Base-by-base conservation (phyloP, 35 echinoderm and acorn worm species). In the Anneissia japonica region DNA sequence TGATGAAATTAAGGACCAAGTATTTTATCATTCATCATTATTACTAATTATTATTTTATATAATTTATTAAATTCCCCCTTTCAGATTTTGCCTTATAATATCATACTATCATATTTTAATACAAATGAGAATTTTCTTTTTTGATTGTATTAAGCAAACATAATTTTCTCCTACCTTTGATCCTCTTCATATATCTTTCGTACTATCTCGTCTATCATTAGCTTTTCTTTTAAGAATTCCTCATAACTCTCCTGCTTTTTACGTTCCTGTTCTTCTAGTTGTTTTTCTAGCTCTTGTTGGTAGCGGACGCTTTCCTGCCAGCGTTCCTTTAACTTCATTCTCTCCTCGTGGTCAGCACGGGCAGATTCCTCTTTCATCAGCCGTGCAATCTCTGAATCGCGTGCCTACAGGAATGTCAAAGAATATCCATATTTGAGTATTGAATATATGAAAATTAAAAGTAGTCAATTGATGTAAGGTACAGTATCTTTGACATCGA, bases 181-280 rank as follows among this genome's bases (percentile, higher is more conserved):
- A 90, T 99, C 96, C 72, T 99, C 96, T 77, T 99, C 96, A 35
- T 99, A 89, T 19, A 99, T 94, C 90, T 99, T 99, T 33, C 96
- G 56, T 0, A 99, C 96, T 34, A 99, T 91, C 84, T 94, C 96
- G 74, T 99, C 96, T 36, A 99, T 99, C 96, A 99, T 99, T 38
- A 99, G 84, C 46, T 99, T 99, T 87, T 99, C 96, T 75, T 99
- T 99, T 0, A 99, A 87, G 89, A 99, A 94, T 55, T 94, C 96
- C 37, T 94, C 92, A 45, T 94, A 94, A 46, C 84, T 89, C 46
- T 99, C 92, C 76, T 94, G 96, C 35, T 94, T 99, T 45, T 76
- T 86, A 34, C 79, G 56, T 75, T 99, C 96, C 51, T 91, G 86
- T 36, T 91, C 89, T 78, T 94, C 92, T 17, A 99, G 87, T 80